Conservation (phyloP, 2,797 vertebrate genomes). For the Semotilus atromaculatus region DNA sequence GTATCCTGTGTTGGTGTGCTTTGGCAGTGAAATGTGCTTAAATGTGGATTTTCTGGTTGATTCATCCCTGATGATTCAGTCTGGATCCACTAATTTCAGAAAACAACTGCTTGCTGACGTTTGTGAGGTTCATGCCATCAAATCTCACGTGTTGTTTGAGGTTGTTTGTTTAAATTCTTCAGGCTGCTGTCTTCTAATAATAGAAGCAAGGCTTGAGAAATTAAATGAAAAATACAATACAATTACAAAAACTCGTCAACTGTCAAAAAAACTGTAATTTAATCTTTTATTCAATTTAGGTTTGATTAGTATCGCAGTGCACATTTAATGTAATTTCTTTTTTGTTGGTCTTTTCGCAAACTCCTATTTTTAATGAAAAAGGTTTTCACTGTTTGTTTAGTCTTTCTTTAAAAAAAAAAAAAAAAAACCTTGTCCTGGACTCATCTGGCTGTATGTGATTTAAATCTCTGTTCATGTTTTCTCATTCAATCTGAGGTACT, state of each 20-base stretch:
- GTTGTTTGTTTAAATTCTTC: not conserved
- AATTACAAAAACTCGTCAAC: not conserved
- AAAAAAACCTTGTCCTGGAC: not conserved
- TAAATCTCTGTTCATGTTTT: slow-evolving; percentile 44
- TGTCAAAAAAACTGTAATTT: not conserved
- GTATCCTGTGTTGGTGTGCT: not conserved
- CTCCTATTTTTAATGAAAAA: not conserved
- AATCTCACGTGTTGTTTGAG: not conserved
- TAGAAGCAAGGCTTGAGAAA: not conserved
- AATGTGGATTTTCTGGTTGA: not conserved
- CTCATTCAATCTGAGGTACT: slow-evolving; percentile 23
- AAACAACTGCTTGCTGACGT: not conserved
- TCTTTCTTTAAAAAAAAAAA: not conserved
- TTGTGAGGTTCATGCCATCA: not conserved
- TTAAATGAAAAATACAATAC: not conserved
- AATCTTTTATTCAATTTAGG: not conserved
- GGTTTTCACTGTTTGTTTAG: not conserved
- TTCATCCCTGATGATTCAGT: slow-evolving; percentile 7
- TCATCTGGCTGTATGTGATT: slow-evolving; percentile 26
- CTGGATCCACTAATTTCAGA: not conserved
- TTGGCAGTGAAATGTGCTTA: not conserved
- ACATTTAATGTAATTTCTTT: not conserved
- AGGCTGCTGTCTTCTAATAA: not conserved
- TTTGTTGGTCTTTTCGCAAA: not conserved
- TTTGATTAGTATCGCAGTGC: not conserved